phyloP scores from a whole-genome alignment of 2,888 invertebrate species.

The Aricia artaxerxes region DNA sequence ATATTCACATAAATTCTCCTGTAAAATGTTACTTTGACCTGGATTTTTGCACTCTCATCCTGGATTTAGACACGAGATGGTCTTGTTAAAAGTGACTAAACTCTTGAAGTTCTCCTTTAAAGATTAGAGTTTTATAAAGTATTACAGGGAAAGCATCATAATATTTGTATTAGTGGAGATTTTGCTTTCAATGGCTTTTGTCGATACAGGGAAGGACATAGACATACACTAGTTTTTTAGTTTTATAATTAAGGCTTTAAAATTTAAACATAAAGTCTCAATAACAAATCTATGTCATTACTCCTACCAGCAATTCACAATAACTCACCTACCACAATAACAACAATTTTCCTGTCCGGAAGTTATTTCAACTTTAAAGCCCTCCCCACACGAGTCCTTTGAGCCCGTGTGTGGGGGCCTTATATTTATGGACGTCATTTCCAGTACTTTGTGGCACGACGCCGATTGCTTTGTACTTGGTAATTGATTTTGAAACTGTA shows the following conservation, averaged over 20 bases:
- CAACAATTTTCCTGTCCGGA: background rate
- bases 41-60: too few species aligned
- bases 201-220: too few species aligned
- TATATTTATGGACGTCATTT: slow-evolving; percentile 7
- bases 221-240: too few species aligned
- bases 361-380: slow-evolving; percentile 16
- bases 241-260: too few species aligned
- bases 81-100: too few species aligned
- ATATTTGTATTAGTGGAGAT: too few species aligned
- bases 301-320: background rate
- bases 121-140: too few species aligned
- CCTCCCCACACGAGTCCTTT: background rate
- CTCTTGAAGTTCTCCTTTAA: too few species aligned
- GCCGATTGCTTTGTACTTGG: background rate
- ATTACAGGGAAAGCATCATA: too few species aligned
- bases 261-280: background rate
- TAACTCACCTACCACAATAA: slow-evolving; percentile 9
- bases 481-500: background rate
- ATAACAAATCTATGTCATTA: background rate
- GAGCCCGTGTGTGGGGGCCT: background rate
- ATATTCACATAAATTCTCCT: slow-evolving; percentile 44
- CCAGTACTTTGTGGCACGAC: background rate
- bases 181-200: too few species aligned
- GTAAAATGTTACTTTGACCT: background rate
- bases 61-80: background rate